These are phyloP conservation scores for Crotalus horridus DNA, from an alignment of 2,113 vertebrate species.

Conservation along the genomic window DNA sequence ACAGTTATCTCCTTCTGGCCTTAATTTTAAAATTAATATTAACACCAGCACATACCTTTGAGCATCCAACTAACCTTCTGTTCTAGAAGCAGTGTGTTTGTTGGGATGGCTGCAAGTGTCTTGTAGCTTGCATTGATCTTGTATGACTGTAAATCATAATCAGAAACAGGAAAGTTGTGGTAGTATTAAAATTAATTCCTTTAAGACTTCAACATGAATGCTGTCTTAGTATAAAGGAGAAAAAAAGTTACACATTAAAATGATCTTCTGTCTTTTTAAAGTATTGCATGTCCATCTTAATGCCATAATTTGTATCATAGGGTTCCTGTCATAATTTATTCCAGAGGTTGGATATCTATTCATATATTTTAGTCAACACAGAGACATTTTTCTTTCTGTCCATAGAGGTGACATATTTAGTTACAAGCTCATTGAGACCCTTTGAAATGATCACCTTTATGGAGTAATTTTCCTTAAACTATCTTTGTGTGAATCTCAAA, in stretches of 20 bases:
- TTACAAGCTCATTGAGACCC: not conserved
- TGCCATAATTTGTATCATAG: not conserved
- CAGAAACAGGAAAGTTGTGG: slow-evolving; percentile 15
- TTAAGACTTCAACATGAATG: slow-evolving; percentile 20
- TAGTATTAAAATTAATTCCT: slow-evolving; percentile 50
- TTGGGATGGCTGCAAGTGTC: slow-evolving; percentile 93
- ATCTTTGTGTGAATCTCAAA: not conserved
- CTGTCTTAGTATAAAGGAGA: slow-evolving; percentile 36
- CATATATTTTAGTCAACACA: not conserved
- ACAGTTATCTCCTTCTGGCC: not conserved
- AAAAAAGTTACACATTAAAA: not conserved
- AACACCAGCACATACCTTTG: slow-evolving; percentile 29
- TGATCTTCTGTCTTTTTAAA: not conserved
- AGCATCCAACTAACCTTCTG: slow-evolving; percentile 87
- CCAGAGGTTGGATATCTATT: not conserved
- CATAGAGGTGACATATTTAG: not conserved
- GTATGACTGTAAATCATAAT: slow-evolving; percentile 74
- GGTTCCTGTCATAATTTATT: not conserved
- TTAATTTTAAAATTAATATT: not conserved
- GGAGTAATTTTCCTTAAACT: not conserved
- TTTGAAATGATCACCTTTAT: not conserved
- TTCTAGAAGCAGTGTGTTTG: slow-evolving; percentile 92
- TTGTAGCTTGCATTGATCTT: slow-evolving; percentile 95
- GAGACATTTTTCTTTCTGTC: not conserved
- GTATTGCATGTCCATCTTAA: not conserved